Evolutionary conservation across 2,888 invertebrate species (phyloP).

Genomic region (Tenodera sinensis): DNA sequence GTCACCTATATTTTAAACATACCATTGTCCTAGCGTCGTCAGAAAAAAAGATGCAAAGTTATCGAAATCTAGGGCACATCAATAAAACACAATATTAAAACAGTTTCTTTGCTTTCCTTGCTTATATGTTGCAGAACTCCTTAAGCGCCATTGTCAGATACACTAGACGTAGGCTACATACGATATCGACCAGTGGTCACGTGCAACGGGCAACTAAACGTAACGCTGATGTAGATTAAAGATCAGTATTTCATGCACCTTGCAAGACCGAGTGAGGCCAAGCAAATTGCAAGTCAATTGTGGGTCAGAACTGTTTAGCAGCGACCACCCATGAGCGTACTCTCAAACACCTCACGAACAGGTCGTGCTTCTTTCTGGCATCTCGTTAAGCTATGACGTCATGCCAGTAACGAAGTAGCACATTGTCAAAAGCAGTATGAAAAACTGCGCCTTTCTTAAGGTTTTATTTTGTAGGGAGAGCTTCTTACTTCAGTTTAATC

Average conservation of each 20-base stretch:
- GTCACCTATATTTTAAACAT: too few relatives aligned
- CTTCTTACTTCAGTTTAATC: too few relatives aligned
- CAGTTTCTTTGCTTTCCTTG: too few relatives aligned
- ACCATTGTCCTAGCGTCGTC: too few relatives aligned
- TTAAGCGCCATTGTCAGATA: too few relatives aligned
- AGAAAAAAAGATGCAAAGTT: too few relatives aligned
- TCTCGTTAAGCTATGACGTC: neutral
- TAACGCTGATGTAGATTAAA: neutral
- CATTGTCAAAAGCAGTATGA: neutral
- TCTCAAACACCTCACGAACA: neutral
- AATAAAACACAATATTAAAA: too few relatives aligned
- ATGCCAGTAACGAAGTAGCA: neutral
- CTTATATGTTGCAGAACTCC: too few relatives aligned
- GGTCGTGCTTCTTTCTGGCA: neutral
- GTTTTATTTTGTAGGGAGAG: too few relatives aligned
- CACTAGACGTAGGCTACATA: too few relatives aligned
- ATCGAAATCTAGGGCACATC: too few relatives aligned
- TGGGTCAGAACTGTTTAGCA: neutral
- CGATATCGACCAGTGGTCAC: neutral
- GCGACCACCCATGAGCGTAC: neutral
- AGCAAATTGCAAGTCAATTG: neutral
- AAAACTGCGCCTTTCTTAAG: neutral
- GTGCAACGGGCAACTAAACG: neutral
- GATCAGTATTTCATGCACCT: neutral
- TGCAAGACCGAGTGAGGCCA: neutral